Base-by-base conservation (phyloP, 2,797 vertebrate species). In the Gymnopithys bicolor region DNA sequence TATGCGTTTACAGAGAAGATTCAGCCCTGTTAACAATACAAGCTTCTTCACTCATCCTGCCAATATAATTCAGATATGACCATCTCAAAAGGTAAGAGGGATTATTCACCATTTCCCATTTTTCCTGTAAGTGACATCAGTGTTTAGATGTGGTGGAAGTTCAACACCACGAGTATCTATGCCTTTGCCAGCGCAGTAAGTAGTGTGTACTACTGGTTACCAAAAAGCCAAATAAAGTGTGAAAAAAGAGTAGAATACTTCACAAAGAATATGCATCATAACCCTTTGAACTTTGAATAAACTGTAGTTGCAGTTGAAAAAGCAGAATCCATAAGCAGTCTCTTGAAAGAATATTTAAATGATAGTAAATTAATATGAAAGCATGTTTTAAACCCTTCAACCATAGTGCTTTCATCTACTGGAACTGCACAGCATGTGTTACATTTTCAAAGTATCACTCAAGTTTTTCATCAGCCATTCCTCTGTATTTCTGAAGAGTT, bases 331-430 rank as follows among this genome's bases (percentile, higher is more conserved):
- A 56, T 82, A 73, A 90, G 51, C 35, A 84, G 32, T 15, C 37
- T 52, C 74, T 70, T 59, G 76, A 86, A 91, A 83, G 41, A 95
- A 49, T 84, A 95, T 87, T 95, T 89, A 89, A 90, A 75, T 76
- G 12, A 67, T 13, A 89, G 70, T 35, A 94, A 94, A 93, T 49
- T 70, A 92, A 73, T 87, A 92, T 39, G 52, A 94, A 95, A 95
- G 51, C 9, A 78, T 63, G 55, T 41, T 82, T 87, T 90, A 93
- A 93, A 94, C 48, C 63, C 60, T 90, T 87, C 77, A 88, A 63
- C 63, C 48, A 60, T 23, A 43, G 23, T 60, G 55, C 70, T 90
- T 95, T 95, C 79, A 87, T 90, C 77, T 82, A 21, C 56, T 77
- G 80, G 62, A 92, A 82, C 59, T 17, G 48, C 94, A 87, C 63